These are phyloP conservation scores for Acanthosepion lycidas DNA, from an alignment of 2,888 invertebrate genomes.

Conservation along the genomic window DNA sequence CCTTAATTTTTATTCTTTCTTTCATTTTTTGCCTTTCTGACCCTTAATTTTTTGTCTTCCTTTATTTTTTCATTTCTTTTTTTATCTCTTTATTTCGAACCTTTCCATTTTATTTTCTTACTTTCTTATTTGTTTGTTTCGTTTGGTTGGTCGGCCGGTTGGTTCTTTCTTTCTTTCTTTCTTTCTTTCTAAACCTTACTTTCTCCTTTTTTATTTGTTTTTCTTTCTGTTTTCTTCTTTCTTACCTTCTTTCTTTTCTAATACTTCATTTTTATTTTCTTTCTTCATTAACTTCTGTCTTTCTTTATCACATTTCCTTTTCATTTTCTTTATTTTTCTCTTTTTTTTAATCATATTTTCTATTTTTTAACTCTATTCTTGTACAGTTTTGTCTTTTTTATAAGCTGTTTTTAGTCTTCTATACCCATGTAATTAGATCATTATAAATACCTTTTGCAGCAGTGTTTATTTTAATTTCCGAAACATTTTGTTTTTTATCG, in stretches of 20 bases:
- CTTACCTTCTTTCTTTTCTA: neutral
- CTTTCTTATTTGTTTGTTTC: too few relatives aligned
- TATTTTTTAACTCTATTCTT: neutral
- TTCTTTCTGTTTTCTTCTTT: neutral
- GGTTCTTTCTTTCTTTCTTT: neutral
- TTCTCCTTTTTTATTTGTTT: neutral
- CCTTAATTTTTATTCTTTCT: neutral
- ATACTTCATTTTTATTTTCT: neutral
- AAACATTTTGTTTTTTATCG: too few relatives aligned
- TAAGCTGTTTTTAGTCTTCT: too few relatives aligned
- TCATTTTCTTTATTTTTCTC: neutral
- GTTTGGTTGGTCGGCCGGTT: too few relatives aligned
- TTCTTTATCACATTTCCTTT: neutral
- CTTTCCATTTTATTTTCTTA: neutral
- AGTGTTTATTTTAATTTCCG: too few relatives aligned
- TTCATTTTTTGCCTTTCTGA: neutral
- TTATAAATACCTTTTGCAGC: too few relatives aligned
- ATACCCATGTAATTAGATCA: too few relatives aligned
- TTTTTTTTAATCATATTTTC: neutral
- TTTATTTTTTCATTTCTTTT: neutral
- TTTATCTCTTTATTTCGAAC: neutral
- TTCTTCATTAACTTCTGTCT: neutral
- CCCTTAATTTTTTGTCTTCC: neutral
- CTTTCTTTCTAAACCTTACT: neutral
- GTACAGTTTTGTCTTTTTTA: neutral